phyloP scores from a whole-genome alignment of 2,888 invertebrate genomes.

The Spatulosminthurus flaviceps region DNA sequence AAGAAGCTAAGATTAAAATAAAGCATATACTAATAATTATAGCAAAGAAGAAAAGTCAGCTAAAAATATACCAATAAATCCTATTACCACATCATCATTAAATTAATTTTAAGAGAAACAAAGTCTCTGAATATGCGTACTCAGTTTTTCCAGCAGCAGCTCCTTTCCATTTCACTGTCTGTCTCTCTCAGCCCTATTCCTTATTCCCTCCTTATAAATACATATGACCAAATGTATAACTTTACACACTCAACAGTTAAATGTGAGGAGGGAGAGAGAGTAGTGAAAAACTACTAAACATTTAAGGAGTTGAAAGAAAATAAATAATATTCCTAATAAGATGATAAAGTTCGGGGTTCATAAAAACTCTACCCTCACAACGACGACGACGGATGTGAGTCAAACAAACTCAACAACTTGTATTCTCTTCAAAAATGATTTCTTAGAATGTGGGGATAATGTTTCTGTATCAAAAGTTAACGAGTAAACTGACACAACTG shows the following conservation, averaged over 20 bases:
- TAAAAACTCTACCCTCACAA: constrained; percentile 30
- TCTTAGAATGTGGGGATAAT: neutral
- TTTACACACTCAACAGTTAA: no score
- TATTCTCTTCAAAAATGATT: constrained; percentile 16
- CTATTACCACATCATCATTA: constrained; percentile 16
- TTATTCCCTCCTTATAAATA: neutral
- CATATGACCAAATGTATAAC: neutral
- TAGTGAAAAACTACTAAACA: neutral
- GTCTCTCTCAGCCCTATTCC: neutral
- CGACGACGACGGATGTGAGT: constrained; percentile 45
- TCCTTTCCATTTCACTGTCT: no score
- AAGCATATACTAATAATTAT: no score
- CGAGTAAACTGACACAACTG: neutral
- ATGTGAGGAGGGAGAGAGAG: no score
- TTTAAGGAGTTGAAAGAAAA: constrained; percentile 36
- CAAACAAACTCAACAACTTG: constrained; percentile 34
- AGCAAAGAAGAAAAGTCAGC: neutral
- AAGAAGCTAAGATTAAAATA: no score
- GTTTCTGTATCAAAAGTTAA: neutral
- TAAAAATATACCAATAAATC: constrained; percentile 14
- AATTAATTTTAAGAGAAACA: constrained; percentile 20
- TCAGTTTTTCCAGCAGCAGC: constrained; percentile 27
- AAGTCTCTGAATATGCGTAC: constrained; percentile 17
- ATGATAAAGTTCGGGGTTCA: constrained; percentile 36
- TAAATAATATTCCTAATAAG: constrained; percentile 35